Conservation (phyloP, 1,140 invertebrate genomes). For the Cyphomyrmex costatus region DNA sequence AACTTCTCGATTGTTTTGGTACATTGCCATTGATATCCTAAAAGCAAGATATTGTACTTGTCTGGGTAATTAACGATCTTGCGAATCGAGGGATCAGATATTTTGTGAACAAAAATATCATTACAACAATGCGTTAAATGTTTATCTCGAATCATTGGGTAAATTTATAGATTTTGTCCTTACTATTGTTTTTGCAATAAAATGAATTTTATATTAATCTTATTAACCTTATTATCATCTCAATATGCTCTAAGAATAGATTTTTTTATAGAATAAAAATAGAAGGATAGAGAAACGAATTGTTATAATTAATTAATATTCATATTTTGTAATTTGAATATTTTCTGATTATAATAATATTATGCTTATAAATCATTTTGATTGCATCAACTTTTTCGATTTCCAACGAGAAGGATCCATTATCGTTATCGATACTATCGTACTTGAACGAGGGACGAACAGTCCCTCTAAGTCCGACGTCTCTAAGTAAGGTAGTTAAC, state of each 20-base stretch:
- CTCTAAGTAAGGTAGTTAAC: neutral
- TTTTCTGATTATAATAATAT: neutral
- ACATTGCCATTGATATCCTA: conserved; percentile 1
- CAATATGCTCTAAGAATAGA: neutral
- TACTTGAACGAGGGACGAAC: conserved; percentile 34
- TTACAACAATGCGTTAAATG: conserved; percentile 7
- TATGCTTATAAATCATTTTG: conserved; percentile 27
- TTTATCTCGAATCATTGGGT: neutral
- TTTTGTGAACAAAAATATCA: conserved; percentile 15
- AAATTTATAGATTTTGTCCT: neutral
- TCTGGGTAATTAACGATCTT: conserved; percentile 17
- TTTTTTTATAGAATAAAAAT: neutral
- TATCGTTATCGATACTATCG: conserved; percentile 78
- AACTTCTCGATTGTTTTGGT: conserved; percentile 3
- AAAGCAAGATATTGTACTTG: conserved; percentile 19
- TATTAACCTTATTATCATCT: neutral
- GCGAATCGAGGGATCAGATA: conserved; percentile 39
- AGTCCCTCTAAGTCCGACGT: conserved; percentile 39
- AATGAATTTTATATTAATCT: neutral
- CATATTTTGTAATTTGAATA: neutral
- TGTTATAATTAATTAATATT: neutral
- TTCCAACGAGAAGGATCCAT: conserved; percentile 79
- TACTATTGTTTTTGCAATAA: conserved; percentile 4
- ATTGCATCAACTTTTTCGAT: conserved; percentile 25
- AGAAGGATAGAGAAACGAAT: neutral